These are phyloP conservation scores for Cardiocondyla obscurior DNA, from an alignment of 1,140 invertebrate species.

Conservation along the genomic window DNA sequence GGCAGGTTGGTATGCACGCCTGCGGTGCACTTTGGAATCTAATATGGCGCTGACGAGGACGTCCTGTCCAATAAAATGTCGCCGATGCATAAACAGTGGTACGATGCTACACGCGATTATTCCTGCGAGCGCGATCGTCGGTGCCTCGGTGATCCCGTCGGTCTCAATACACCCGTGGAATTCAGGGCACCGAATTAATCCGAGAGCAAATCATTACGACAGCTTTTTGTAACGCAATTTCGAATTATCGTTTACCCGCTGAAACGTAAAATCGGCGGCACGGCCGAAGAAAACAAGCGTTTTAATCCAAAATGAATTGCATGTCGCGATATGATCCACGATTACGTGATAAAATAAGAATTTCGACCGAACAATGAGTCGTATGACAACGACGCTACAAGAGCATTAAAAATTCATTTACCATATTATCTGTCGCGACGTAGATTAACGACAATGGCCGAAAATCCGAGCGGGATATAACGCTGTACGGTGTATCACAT, in stretches of 20 bases:
- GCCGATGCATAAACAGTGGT: constrained; percentile 64
- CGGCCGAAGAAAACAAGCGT: not conserved
- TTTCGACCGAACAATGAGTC: not conserved
- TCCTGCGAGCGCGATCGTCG: constrained; percentile 38
- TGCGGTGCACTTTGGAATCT: constrained; percentile 73
- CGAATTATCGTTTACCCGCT: too few relatives aligned
- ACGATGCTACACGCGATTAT: constrained; percentile 49
- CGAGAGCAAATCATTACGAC: not conserved
- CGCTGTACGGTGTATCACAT: constrained; percentile 24
- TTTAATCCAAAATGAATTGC: not conserved
- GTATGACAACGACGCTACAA: not conserved
- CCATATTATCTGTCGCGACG: constrained; percentile 14
- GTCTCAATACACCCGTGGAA: not conserved
- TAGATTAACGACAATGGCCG: constrained; percentile 50
- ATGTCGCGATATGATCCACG: not conserved
- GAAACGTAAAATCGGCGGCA: too few relatives aligned
- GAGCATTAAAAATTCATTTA: constrained; percentile 33
- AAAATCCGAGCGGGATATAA: constrained; percentile 57
- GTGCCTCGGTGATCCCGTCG: not conserved
- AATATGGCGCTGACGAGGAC: constrained; percentile 72
- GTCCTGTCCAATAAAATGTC: constrained; percentile 74
- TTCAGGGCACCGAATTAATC: not conserved
- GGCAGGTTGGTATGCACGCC: constrained; percentile 52
- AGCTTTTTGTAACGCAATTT: too few relatives aligned
- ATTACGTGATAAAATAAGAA: not conserved